Evolutionary conservation across 2,113 vertebrate genomes (phyloP).

Genomic region (Trematocara nigrifrons): DNA sequence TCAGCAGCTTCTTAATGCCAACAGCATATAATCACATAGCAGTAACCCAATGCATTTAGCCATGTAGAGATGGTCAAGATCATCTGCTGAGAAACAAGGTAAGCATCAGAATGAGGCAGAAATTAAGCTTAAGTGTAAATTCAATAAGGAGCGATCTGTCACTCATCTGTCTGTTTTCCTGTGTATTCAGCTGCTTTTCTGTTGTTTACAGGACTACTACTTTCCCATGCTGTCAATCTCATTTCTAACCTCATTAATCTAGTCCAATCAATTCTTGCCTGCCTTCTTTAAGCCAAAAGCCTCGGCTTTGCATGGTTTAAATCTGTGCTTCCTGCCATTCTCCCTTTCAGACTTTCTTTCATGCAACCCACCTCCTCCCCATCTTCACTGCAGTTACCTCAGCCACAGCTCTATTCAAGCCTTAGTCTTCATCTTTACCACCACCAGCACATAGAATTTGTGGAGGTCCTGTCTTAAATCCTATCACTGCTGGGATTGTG

Average conservation of each 20-base stretch:
- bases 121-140: not conserved
- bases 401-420: not conserved
- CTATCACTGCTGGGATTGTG: not conserved
- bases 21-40: not conserved
- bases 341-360: not conserved
- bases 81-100: not conserved
- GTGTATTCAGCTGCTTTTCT: not conserved
- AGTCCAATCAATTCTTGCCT: not conserved
- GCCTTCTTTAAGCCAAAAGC: not conserved
- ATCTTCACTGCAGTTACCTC: not conserved
- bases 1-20: not conserved
- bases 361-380: not conserved
- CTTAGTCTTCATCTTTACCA: not conserved
- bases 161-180: not conserved
- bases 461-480: not conserved
- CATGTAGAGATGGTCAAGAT: not conserved
- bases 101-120: not conserved
- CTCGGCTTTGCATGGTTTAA: not conserved
- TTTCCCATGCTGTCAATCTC: not conserved
- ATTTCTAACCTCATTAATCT: not conserved
- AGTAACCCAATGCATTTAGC: not conserved
- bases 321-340: not conserved
- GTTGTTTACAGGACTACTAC: not conserved
- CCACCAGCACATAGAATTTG: not conserved
- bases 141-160: not conserved